Evolutionary conservation across 30 jellyfish, hydroid and myxozoan species (phyloP), one percentile per base, ranked within the genome.

Genomic region (Catostylus mosaicus): DNA sequence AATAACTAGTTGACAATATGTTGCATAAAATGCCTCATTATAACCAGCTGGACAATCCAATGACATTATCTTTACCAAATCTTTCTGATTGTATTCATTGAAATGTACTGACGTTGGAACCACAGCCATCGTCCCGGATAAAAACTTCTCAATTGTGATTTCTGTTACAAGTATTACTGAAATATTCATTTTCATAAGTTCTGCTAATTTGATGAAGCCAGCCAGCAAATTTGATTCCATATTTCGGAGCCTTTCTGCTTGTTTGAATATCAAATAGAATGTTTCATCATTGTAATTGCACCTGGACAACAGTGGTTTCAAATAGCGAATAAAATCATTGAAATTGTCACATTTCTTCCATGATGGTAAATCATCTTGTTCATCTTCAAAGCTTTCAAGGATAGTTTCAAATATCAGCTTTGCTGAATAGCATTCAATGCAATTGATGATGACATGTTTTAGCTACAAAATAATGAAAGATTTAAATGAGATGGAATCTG

Each of bases 181-280:
- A 24, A 84, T 56, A 34, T 84, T 76, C 85, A 77, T 32, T 30
- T 56, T 38, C 8, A 87, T 54, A 5, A 90, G 46, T 67, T 84
- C 93, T 18, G 90, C 46, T 11, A 90, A 50, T 34, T 86, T 69
- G 30, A 90, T 24, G 26, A 90, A 83, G 9, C 93, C 95, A 1
- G 96, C 77, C 12, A 91, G 50, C 31, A 84, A 84, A 36, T 91
- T 77, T 48, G 78, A 30, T 26, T 91, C 98, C 96, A 91, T 91
- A 36, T 30, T 48, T 30, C 98, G 80, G 24, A 91, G 84, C 32
- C 98, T 75, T 64, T 91, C 98, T 18, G 98, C 96, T 52, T 85
- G 72, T 8, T 91, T 92, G 38, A 91, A 32, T 23, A 91, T 63
- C 30, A 91, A 67, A 43, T 18, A 85, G 8, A 91, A 67, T 43